These are phyloP conservation scores for Salvator merianae DNA, from an alignment of 2,113 vertebrate genomes.

Conservation along the genomic window DNA sequence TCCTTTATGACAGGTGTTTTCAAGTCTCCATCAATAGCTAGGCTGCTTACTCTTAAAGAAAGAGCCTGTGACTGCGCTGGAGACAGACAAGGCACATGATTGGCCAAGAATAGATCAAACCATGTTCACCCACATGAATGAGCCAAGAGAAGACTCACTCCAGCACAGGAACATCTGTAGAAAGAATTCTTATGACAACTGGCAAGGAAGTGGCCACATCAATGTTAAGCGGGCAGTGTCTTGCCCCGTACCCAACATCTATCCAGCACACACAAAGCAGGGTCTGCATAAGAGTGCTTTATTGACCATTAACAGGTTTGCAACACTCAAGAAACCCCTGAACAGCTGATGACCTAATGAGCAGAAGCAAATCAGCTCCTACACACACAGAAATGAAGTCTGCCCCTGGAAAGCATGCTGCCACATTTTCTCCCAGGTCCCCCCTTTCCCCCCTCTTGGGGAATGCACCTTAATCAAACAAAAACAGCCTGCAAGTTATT, in stretches of 20 bases:
- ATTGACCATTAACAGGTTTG: slow-evolving; percentile 15
- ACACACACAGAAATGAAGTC: background rate
- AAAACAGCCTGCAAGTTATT: background rate
- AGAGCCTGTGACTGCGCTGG: background rate
- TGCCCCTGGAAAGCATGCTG: background rate
- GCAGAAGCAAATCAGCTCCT: background rate
- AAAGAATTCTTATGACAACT: background rate
- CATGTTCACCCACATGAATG: no score
- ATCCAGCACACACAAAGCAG: no score
- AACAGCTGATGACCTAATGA: background rate
- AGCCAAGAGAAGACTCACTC: background rate
- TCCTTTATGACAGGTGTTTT: background rate
- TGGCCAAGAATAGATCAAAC: background rate
- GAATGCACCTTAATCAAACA: background rate
- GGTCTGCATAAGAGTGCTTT: slow-evolving; percentile 20
- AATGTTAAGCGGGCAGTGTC: background rate
- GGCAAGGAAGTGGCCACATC: background rate
- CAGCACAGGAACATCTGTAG: background rate
- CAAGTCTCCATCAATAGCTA: background rate
- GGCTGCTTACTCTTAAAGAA: background rate
- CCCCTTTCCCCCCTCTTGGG: background rate
- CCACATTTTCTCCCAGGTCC: background rate
- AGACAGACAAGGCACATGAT: background rate
- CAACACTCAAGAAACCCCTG: background rate
- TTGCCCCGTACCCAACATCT: background rate